Evolutionary conservation across 2,113 vertebrate genomes (phyloP), one percentile per base, ranked within the genome.

Genomic region (Alosa alosa): DNA sequence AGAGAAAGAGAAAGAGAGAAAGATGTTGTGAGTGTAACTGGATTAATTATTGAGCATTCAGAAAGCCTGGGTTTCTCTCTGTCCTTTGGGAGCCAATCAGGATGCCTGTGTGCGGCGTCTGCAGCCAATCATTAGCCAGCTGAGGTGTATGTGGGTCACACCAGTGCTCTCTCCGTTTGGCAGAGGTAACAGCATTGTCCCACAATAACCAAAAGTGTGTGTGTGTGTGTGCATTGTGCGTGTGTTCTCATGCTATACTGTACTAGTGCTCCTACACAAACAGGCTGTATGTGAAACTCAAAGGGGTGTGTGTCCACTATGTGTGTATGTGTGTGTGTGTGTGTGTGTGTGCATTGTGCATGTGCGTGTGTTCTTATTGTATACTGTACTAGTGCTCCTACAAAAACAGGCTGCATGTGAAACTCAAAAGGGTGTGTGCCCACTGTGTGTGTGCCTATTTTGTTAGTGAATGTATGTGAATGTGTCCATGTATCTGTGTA

Each of bases 41-140:
- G 84, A 89, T 90, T 57, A 89, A 90, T 90, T 90, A 86, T 90
- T 89, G 87, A 90, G 86, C 83, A 83, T 87, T 84, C 86, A 84
- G 86, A 52, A 88, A 81, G 46, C 85, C 84, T 86, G 64, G 72
- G 83, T 44, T 86, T 50, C 46, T 75, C 75, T 82, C 64, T 57
- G 85, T 85, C 86, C 87, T 82, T 46, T 86, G 86, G 85, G 64
- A 72, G 22, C 64, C 64, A 72, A 72, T 72, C 64, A 72, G 25
- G 25, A 72, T 1, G 64, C 64, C 11, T 36, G 64, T 72, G 64
- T 72, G 64, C 64, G 10, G 86, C 78, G 72, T 82, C 52, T 49
- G 78, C 89, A 89, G 83, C 89, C 88, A 89, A 89, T 90, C 86
- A 85, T 81, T 83, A 25, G 20, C 81, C 82, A 82, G 83, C 83